A percentile compares a stretch with the other conserved stretches of the same genome.
These are phyloP conservation scores for Anoplopoma fimbria DNA, from an alignment of 2,113 vertebrate genomes.

Conservation along the genomic window DNA sequence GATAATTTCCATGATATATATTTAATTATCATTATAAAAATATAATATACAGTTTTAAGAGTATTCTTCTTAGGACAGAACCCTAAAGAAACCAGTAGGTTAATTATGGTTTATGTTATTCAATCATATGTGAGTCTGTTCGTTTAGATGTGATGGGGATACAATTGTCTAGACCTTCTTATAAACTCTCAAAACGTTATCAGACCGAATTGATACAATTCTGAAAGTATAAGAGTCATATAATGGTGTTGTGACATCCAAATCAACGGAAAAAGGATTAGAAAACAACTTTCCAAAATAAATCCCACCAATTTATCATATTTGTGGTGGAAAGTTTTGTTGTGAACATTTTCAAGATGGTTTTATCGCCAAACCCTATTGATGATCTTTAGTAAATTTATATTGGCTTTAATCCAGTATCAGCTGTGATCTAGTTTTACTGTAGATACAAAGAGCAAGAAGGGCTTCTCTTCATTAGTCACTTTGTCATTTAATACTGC, in stretches of 20 bases:
- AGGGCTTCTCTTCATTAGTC: neutral
- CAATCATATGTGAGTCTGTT: too few relatives aligned
- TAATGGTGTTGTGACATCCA: neutral
- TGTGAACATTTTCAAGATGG: neutral
- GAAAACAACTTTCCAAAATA: too few relatives aligned
- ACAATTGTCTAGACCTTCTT: neutral
- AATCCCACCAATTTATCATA: too few relatives aligned
- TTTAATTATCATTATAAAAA: too few relatives aligned
- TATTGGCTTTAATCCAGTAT: neutral
- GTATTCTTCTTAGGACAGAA: neutral
- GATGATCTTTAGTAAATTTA: neutral
- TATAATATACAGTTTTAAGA: neutral
- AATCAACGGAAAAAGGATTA: too few relatives aligned
- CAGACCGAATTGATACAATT: neutral
- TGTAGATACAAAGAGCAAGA: neutral
- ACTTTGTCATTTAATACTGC: neutral
- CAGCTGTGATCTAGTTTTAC: neutral
- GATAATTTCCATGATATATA: too few relatives aligned
- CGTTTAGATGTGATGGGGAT: neutral
- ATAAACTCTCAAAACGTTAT: neutral
- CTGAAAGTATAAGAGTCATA: neutral
- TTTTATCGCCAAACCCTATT: neutral
- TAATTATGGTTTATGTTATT: too few relatives aligned
- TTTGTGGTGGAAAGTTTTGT: too few relatives aligned
- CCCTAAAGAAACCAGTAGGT: neutral